Conservation (phyloP, 2,113 vertebrate genomes). For the Leuciscus idus region DNA sequence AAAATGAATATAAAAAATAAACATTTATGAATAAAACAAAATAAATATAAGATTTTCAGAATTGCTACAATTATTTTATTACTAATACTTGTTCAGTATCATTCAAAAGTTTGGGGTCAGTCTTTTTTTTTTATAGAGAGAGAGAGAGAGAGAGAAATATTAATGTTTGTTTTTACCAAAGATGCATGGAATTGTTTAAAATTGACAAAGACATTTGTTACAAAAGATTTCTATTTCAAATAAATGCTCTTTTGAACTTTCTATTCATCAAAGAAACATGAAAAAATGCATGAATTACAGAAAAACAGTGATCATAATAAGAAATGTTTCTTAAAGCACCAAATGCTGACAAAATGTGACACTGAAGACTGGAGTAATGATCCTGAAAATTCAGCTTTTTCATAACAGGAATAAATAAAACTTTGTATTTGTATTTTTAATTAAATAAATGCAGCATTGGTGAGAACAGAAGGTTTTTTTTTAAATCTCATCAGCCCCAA, state of each 20-base stretch:
- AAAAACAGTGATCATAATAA: background rate
- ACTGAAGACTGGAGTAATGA: background rate
- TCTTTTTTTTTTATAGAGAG: too few relatives aligned
- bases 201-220: background rate
- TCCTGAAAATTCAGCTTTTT: background rate
- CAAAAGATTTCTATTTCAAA: background rate
- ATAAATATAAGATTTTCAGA: background rate
- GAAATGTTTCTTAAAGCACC: background rate
- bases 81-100: background rate
- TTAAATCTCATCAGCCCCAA: background rate
- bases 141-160: background rate
- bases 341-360: background rate
- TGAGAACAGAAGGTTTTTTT: too few relatives aligned
- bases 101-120: background rate
- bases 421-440: background rate
- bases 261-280: background rate
- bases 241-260: background rate
- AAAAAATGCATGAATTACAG: background rate
- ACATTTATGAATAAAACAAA: background rate
- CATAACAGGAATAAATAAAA: background rate
- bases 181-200: background rate
- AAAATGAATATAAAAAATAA: background rate
- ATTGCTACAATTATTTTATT: background rate
- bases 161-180: background rate
- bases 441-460: background rate